Evolutionary conservation across 2,797 vertebrate species (phyloP).

Genomic region (Morelia viridis): DNA sequence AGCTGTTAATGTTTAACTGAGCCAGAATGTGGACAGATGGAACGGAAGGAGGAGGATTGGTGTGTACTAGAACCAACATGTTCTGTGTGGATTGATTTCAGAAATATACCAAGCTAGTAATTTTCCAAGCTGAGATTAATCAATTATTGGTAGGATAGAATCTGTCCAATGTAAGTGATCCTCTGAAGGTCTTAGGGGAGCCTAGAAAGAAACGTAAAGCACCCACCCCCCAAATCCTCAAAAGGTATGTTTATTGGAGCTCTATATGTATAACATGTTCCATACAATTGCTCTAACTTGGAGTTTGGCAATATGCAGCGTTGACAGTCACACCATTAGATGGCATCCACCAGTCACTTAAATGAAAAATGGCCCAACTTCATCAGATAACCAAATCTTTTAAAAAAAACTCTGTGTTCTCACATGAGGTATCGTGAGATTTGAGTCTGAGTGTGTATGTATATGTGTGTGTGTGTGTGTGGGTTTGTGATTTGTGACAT

Average conservation of each 20-base stretch:
- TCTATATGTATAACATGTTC: neutral
- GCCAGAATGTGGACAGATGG: neutral
- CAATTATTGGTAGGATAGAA: neutral
- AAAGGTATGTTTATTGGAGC: neutral
- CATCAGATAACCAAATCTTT: neutral
- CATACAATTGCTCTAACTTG: neutral
- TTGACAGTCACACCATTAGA: neutral
- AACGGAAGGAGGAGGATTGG: accelerated
- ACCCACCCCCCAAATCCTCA: neutral
- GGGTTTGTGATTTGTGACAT: neutral
- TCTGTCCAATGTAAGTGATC: neutral
- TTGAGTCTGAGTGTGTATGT: neutral
- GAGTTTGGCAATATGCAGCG: neutral
- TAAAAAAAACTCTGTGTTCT: neutral
- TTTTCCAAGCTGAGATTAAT: neutral
- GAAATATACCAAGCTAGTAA: conserved; percentile 12
- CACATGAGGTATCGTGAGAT: neutral
- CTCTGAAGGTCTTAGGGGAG: accelerated
- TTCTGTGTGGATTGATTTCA: neutral
- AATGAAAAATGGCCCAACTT: neutral
- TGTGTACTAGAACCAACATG: neutral
- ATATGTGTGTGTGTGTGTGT: too few species aligned
- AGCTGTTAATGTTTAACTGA: conserved; percentile 9
- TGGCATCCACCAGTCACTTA: neutral
- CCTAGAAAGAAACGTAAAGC: accelerated